A percentile compares a stretch with the other conserved stretches of the same genome.
phyloP scores from a whole-genome alignment of 2,797 vertebrate genomes.

The Chelmon rostratus region DNA sequence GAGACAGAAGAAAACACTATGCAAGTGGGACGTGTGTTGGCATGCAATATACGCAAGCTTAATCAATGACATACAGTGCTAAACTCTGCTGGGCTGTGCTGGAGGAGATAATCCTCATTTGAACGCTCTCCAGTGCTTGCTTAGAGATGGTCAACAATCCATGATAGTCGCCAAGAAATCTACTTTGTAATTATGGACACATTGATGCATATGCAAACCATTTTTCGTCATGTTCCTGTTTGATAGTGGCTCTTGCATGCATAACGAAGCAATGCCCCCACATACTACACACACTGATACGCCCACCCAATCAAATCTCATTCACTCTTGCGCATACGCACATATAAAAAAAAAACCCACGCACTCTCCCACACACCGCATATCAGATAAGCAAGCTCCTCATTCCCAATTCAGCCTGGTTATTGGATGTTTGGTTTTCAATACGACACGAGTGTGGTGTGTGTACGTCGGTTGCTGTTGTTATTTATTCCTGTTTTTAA shows the following conservation, averaged over 20 bases:
- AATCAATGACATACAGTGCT: slow-evolving; percentile 82
- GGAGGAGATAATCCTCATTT: slow-evolving; percentile 81
- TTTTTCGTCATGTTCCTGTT: slow-evolving; percentile 71
- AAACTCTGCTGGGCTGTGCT: slow-evolving; percentile 75
- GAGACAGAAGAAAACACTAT: slow-evolving; percentile 44
- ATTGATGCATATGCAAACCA: slow-evolving; percentile 77
- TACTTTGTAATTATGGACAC: slow-evolving; percentile 79
- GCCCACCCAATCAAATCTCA: slow-evolving; percentile 80
- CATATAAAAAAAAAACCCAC: slow-evolving; percentile 51
- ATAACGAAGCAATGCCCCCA: slow-evolving; percentile 69
- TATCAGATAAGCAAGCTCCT: slow-evolving; percentile 79
- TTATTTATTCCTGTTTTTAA: slow-evolving; percentile 85
- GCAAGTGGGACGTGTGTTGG: slow-evolving; percentile 66
- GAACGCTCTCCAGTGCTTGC: slow-evolving; percentile 72
- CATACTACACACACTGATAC: slow-evolving; percentile 71
- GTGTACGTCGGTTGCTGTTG: slow-evolving; percentile 75
- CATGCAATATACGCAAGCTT: slow-evolving; percentile 70
- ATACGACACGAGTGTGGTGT: slow-evolving; percentile 55
- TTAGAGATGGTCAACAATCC: slow-evolving; percentile 80
- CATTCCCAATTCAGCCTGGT: slow-evolving; percentile 74
- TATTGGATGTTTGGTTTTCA: slow-evolving; percentile 81
- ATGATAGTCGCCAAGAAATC: slow-evolving; percentile 74
- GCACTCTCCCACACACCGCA: slow-evolving; percentile 68
- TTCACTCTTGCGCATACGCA: slow-evolving; percentile 70
- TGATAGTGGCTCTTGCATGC: slow-evolving; percentile 74